Percentiles rank a stretch among this genome's conserved stretches.
Conservation (phyloP, 2,797 vertebrate species). For the Lacerta viridis region DNA sequence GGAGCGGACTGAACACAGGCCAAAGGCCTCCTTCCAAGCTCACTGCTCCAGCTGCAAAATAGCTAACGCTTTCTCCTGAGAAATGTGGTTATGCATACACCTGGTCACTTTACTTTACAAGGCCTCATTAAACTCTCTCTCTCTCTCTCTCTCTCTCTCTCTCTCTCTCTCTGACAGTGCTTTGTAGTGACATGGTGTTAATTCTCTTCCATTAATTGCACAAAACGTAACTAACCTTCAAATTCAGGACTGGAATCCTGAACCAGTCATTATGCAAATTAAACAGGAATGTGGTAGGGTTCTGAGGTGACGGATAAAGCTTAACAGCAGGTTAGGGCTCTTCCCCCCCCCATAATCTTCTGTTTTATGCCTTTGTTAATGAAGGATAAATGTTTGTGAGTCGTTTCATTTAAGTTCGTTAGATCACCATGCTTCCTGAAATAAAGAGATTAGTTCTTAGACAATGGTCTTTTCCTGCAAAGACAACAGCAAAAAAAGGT, state of each 20-base stretch:
- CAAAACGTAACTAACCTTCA: constrained; percentile 45
- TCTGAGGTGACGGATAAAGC: constrained; percentile 52
- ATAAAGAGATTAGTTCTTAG: constrained; percentile 56
- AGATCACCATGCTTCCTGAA: constrained; percentile 47
- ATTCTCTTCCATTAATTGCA: constrained; percentile 36
- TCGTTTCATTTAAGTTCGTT: constrained; percentile 58
- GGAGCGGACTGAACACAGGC: too few species aligned
- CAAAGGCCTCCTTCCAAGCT: background rate
- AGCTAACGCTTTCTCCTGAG: constrained; percentile 9
- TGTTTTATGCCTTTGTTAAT: constrained; percentile 68
- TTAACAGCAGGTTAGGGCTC: constrained; percentile 53
- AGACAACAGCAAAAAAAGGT: background rate
- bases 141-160: constrained; percentile 12
- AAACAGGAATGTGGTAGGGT: constrained; percentile 20
- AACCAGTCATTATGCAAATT: constrained; percentile 51
- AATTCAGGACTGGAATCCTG: constrained; percentile 37
- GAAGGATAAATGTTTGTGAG: constrained; percentile 62
- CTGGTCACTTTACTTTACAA: background rate
- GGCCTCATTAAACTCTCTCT: constrained; percentile 31
- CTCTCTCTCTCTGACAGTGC: background rate
- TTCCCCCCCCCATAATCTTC: constrained; percentile 62
- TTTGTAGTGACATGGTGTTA: constrained; percentile 26
- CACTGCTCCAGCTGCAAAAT: background rate
- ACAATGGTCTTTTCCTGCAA: constrained; percentile 43
- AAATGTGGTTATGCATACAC: background rate